Evolutionary conservation across 2,888 invertebrate species (phyloP), one percentile per base, ranked within the genome.

Genomic region (Miltochrista miniata): DNA sequence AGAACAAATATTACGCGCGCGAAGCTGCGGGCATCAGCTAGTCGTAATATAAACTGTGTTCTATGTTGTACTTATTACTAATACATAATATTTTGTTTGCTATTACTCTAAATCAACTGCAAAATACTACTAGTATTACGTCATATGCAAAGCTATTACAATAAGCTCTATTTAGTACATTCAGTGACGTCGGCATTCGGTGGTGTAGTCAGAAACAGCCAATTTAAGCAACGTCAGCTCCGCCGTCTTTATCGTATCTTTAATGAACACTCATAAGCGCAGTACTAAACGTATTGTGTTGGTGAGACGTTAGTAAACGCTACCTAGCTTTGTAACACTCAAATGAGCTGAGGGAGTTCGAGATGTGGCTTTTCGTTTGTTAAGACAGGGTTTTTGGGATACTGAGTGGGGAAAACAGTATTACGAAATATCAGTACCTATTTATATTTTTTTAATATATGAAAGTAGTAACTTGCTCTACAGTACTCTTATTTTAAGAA

Each of bases 211-310:
- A 69, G 68, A 72, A 73, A 72, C 80, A 87, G 86, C 79, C 85
- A 87, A 85, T 87, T 85, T 81, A 83, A 74, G 70, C 80, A 56
- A 55, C 68, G 81, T 74, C 78, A 73, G 65, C 75, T 71, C 79
- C 83, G 79, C 78, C 85, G 89, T 87, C 89, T 88, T 90, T 88
- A 89, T 88, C 85, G 87, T 90, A 90, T 90, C 90, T 90, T 88
- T 89, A 89, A 89, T 85, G 90, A 89, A 91, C 90, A 91, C 85
- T 90, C 90, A 84, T 88, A 90, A 90, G 85, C 87, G 73, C 78
- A 78, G 80, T 83, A 79, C 81, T 89, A 85, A 85, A 75, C 79
- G 82, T 83, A 85, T 84, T 86, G 88, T 82, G 78, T 74, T 56
- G 72, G 68, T 71, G 70, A 72, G 74, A 59, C 64, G 62, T 58